Evolutionary conservation across 2,797 vertebrate species (phyloP).

Genomic region (Staurois parvus): DNA sequence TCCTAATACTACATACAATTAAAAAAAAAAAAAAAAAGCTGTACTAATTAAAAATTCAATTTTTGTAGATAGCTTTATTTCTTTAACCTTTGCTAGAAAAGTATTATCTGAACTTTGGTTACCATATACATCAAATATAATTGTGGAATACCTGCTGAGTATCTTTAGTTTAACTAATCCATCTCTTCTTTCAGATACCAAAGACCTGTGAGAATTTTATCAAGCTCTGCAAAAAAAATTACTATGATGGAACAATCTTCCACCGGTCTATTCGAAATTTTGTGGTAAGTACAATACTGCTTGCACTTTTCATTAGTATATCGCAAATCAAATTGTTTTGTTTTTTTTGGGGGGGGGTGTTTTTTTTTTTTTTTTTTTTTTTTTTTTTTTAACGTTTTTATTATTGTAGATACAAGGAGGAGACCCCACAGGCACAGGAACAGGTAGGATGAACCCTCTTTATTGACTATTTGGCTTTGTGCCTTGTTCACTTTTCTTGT

Average conservation of each 20-base stretch:
- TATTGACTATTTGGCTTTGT: not conserved
- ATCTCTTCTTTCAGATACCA: constrained; percentile 80
- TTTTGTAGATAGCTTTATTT: not conserved
- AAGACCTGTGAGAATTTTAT: constrained; percentile 95
- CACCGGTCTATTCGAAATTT: constrained; percentile 97
- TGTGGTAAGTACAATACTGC: constrained; percentile 81
- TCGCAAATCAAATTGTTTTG: too few species aligned
- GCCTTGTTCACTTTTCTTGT: not conserved
- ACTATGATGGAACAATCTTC: constrained; percentile 91
- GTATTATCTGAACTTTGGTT: not conserved
- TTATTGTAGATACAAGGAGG: constrained; percentile 92
- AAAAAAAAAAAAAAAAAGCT: too few species aligned
- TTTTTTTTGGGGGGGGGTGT: not conserved
- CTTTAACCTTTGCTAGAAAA: not conserved
- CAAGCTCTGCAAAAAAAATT: constrained; percentile 90
- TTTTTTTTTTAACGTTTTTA: not conserved
- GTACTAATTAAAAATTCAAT: too few species aligned
- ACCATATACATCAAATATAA: not conserved
- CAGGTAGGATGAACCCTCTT: constrained; percentile 77
- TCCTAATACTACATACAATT: too few species aligned
- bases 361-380: not conserved
- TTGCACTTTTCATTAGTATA: too few species aligned
- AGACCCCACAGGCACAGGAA: constrained; percentile 95
- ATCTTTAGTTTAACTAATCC: not conserved
- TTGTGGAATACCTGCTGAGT: not conserved